Evolutionary conservation across 2,888 invertebrate species (phyloP).

Genomic region (Oxyscelio sp.): DNA sequence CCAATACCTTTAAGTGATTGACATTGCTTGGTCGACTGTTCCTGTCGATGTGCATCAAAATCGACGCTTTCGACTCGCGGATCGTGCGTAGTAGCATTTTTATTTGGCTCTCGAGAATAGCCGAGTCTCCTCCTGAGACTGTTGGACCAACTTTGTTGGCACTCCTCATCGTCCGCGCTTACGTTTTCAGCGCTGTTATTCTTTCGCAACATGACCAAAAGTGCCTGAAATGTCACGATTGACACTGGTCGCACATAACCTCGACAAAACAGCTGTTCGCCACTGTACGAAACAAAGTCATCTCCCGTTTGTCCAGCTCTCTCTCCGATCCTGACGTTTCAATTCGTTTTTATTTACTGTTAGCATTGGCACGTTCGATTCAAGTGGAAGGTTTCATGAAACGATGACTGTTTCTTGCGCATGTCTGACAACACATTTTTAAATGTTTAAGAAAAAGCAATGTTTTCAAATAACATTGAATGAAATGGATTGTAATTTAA

Average conservation of each 20-base stretch:
- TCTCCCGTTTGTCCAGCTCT: too few relatives aligned
- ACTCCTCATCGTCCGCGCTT: constrained; percentile 71
- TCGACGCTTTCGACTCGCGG: constrained; percentile 80
- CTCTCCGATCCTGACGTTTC: constrained; percentile 20
- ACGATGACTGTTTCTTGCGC: too few relatives aligned
- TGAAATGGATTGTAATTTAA: too few relatives aligned
- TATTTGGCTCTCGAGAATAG: constrained; percentile 77
- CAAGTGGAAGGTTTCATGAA: too few relatives aligned
- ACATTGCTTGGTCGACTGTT: constrained; percentile 10
- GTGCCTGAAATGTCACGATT: constrained; percentile 53
- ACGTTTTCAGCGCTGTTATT: constrained; percentile 73
- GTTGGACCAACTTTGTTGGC: constrained; percentile 68
- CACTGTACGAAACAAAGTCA: constrained; percentile 38
- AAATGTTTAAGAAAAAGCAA: too few relatives aligned
- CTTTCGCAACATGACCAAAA: constrained; percentile 77
- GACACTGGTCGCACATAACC: constrained; percentile 80
- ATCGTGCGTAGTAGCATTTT: constrained; percentile 66
- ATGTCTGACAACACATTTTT: too few relatives aligned
- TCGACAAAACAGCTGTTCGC: constrained; percentile 80
- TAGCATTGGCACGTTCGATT: too few relatives aligned
- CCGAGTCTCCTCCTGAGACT: constrained; percentile 78
- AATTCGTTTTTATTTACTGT: constrained; percentile 28
- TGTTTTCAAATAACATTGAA: too few relatives aligned
- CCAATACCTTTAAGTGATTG: constrained; percentile 40
- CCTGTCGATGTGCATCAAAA: constrained; percentile 45